Evolutionary conservation across 2,797 vertebrate species (phyloP).

Genomic region (Sebastes variabilis): DNA sequence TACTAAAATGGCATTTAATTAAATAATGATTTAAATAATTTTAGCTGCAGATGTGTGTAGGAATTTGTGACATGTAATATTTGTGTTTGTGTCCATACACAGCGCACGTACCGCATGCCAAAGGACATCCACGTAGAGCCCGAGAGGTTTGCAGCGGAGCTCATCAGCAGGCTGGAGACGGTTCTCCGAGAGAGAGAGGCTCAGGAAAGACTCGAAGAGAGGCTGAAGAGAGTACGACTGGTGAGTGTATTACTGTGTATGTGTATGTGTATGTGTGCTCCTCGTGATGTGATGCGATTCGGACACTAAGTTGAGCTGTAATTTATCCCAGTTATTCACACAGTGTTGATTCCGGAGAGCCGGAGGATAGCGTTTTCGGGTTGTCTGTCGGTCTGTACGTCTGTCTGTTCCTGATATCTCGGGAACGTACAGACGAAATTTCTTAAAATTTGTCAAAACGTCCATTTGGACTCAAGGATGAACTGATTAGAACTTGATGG

Average conservation of each 20-base stretch:
- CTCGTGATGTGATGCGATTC: not conserved
- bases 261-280: not conserved
- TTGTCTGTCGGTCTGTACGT: too few relatives aligned
- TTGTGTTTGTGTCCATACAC: constrained; percentile 6
- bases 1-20: not conserved
- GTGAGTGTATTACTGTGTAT: constrained; percentile 64
- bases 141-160: constrained; percentile 93
- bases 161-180: constrained; percentile 93
- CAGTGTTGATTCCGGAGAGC: too few relatives aligned
- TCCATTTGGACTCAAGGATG: too few relatives aligned
- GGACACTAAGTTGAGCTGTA: not conserved
- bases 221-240: constrained; percentile 91
- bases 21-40: too few relatives aligned
- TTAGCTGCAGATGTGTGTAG: not conserved
- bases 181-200: constrained; percentile 93
- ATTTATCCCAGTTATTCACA: not conserved
- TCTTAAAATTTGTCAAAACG: too few relatives aligned
- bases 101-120: constrained; percentile 95
- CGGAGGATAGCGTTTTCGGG: too few relatives aligned
- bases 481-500: too few relatives aligned
- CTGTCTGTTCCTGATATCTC: too few relatives aligned
- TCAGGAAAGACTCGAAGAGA: constrained; percentile 91
- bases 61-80: not conserved
- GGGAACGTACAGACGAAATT: too few relatives aligned
- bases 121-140: constrained; percentile 97